Conservation (phyloP, 2,113 vertebrate species). For the Cheirogaleus medius region DNA sequence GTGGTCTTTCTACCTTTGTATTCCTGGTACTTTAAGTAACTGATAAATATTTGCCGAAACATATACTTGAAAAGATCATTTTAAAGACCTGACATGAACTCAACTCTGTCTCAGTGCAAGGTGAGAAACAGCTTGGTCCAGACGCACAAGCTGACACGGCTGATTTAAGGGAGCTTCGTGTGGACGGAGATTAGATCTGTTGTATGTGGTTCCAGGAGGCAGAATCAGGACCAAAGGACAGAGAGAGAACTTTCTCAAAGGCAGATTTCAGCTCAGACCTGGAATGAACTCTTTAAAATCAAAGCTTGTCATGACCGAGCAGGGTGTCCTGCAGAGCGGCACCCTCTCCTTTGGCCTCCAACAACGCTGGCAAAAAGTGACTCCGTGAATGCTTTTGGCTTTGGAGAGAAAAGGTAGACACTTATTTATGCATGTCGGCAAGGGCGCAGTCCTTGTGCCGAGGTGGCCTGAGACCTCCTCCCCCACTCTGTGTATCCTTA, state of each 20-base stretch:
- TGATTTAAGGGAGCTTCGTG: neutral
- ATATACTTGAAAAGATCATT: neutral
- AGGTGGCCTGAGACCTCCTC: too few species aligned
- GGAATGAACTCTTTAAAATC: neutral
- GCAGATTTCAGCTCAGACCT: neutral
- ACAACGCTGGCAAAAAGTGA: too few species aligned
- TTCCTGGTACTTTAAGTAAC: neutral
- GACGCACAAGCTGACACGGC: neutral
- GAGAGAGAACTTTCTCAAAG: neutral
- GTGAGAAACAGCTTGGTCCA: neutral
- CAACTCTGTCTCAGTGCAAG: neutral
- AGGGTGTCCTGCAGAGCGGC: neutral
- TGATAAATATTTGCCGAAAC: neutral
- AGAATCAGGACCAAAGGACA: neutral
- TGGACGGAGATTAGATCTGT: neutral
- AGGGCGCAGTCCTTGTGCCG: neutral
- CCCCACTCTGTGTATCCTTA: fast-evolving
- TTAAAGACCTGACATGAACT: neutral
- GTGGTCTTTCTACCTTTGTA: neutral
- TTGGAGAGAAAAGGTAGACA: neutral
- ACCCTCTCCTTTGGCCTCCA: neutral
- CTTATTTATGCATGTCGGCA: neutral
- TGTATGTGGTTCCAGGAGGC: neutral
- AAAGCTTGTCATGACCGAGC: neutral
- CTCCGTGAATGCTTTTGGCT: neutral